These are phyloP conservation scores for Chelon auratus DNA, from an alignment of 2,797 vertebrate genomes.

Conservation along the genomic window DNA sequence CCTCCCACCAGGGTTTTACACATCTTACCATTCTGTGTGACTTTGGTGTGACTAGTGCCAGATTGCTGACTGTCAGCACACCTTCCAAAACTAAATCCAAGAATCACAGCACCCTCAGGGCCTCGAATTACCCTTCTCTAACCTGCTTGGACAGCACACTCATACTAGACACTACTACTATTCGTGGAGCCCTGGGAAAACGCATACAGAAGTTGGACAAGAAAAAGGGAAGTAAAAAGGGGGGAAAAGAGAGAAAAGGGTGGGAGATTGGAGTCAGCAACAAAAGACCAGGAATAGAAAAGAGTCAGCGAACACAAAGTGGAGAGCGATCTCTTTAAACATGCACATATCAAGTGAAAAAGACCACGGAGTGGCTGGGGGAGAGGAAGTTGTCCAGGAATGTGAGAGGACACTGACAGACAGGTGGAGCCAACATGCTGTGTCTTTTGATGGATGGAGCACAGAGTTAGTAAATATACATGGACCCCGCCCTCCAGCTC, in stretches of 20 bases:
- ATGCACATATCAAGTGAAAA: slow-evolving; percentile 79
- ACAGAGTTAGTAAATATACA: slow-evolving; percentile 85
- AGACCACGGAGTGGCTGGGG: slow-evolving; percentile 36
- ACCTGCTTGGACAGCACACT: slow-evolving; percentile 71
- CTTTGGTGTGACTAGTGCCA: slow-evolving; percentile 74
- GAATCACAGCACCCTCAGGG: slow-evolving; percentile 60
- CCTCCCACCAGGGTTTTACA: slow-evolving; percentile 74
- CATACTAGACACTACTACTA: slow-evolving; percentile 55
- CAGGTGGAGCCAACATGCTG: slow-evolving; percentile 74
- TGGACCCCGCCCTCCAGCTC: slow-evolving; percentile 76
- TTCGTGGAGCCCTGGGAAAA: slow-evolving; percentile 44
- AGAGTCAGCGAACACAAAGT: slow-evolving; percentile 48
- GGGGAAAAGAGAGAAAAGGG: slow-evolving; percentile 39
- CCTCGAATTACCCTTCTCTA: slow-evolving; percentile 79
- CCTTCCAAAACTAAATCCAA: slow-evolving; percentile 75
- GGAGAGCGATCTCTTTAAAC: slow-evolving; percentile 61
- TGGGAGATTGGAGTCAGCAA: slow-evolving; percentile 73
- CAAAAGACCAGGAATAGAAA: slow-evolving; percentile 62
- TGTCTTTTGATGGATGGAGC: slow-evolving; percentile 84
- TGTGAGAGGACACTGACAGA: slow-evolving; percentile 80
- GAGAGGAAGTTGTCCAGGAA: slow-evolving; percentile 76
- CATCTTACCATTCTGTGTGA: slow-evolving; percentile 77
- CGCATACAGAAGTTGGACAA: slow-evolving; percentile 44
- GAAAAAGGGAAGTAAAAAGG: slow-evolving; percentile 30
- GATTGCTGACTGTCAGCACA: slow-evolving; percentile 82